Evolutionary conservation across 2,888 invertebrate genomes (phyloP), one percentile per base, ranked within the genome.

Genomic region (Drosophila yooni): DNA sequence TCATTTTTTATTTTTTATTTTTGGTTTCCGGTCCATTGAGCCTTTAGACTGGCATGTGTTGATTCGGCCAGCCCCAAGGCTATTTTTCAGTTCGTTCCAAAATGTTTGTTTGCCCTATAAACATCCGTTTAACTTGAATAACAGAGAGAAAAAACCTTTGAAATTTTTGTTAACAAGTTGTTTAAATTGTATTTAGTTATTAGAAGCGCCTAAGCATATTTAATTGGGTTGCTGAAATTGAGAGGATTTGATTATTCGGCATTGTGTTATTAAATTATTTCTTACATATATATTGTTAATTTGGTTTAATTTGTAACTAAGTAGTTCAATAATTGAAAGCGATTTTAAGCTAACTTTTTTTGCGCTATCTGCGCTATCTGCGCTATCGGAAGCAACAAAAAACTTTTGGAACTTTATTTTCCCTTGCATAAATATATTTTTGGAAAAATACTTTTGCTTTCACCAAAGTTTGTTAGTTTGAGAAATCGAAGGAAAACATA

Each of bases 41-140:
- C 61, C 46, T 51, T 48, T 46, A 54, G 25, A 48, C 54, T 67
- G 48, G 60, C 58, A 76, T 76, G 65, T 72, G 72, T 61, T 80
- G 76, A 80, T 66, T 70, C 76, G 63, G 58, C 29, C 38, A 34
- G 34, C 40, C 50, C 40, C 38, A 63, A 70, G 57, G 67, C 63
- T 66, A 70, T 60, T 53, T 18, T 38, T 13, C 70, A 64, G 54
- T 64, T 51, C 43, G 21, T 21, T 54, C 43, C 34, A 3, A 48
- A 59, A n/a, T 52, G 52, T 51, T 48, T 75, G 72, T 74, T 77
- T 82, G 60, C 54, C 58, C 74, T 74, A 52, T 51, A 79, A 72
- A 76, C 74, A 74, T 64, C 63, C 27, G 43, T 21, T 57, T 54
- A 38, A 54, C 13, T 61, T 57, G 36, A 50, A 57, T 29, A 65